Evolutionary conservation across 64 coral and sea anemone genomes (phyloP).

Genomic region (Acropora yongei): DNA sequence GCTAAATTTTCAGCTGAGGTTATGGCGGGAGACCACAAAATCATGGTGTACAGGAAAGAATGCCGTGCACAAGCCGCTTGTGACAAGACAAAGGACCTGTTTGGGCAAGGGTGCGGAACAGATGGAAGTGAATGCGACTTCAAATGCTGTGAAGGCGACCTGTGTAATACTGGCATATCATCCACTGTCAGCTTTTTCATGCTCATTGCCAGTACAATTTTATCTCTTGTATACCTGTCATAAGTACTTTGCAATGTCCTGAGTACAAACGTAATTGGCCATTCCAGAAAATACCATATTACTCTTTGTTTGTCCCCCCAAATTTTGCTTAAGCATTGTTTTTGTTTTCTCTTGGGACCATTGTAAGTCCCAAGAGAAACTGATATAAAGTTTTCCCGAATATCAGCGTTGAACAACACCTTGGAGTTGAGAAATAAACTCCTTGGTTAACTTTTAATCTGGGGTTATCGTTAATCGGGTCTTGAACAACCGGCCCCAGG

Average conservation of each 20-base stretch:
- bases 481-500: no score
- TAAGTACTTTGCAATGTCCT: not conserved
- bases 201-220: not conserved
- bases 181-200: not conserved
- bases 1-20: not conserved
- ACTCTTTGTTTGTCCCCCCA: no score
- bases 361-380: no score
- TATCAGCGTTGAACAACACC: no score
- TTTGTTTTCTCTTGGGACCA: no score
- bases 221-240: not conserved
- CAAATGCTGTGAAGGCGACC: not conserved
- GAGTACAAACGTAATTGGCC: not conserved
- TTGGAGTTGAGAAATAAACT: no score
- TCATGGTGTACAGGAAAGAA: slow-evolving; percentile 25
- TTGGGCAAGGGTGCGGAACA: not conserved
- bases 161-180: slow-evolving; percentile 26
- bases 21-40: not conserved
- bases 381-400: no score
- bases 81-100: not conserved
- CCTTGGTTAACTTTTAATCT: no score
- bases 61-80: not conserved
- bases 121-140: not conserved
- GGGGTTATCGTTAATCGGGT: no score
- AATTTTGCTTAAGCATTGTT: no score
- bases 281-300: no score